Conservation (phyloP, 2,888 invertebrate species). For the Xestia xanthographa region DNA sequence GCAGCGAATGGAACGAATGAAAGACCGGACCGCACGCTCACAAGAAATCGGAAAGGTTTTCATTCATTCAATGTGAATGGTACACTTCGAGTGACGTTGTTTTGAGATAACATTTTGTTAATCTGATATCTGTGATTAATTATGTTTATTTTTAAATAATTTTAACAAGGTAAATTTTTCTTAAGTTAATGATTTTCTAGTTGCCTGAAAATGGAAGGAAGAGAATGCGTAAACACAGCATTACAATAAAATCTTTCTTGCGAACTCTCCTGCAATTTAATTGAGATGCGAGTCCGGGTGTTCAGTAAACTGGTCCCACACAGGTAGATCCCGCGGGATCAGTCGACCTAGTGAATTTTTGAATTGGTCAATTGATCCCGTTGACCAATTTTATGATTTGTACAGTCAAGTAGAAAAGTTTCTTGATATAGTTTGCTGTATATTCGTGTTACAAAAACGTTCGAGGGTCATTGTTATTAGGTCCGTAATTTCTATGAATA, state of each 20-base stretch:
- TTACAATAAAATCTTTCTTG: neutral
- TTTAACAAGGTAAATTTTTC: neutral
- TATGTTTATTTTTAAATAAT: slow-evolving; percentile 11
- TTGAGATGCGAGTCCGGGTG: neutral
- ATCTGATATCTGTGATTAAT: slow-evolving; percentile 38
- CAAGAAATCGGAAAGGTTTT: slow-evolving; percentile 78
- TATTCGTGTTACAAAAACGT: no score
- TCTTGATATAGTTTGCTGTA: no score
- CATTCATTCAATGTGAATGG: slow-evolving; percentile 74
- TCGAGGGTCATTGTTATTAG: neutral
- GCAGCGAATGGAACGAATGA: slow-evolving; percentile 73
- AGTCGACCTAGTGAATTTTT: no score
- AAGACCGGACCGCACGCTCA: slow-evolving; percentile 68
- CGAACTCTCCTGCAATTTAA: neutral
- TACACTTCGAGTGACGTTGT: slow-evolving; percentile 56
- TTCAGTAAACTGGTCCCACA: no score
- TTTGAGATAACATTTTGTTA: slow-evolving; percentile 42
- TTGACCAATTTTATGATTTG: no score
- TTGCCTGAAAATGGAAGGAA: neutral
- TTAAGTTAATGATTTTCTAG: neutral
- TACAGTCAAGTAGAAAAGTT: no score
- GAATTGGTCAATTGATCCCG: no score
- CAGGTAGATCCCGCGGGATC: no score
- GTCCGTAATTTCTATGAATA: neutral
- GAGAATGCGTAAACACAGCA: neutral